phyloP scores from a whole-genome alignment of 2,113 vertebrate species.

The Menura novaehollandiae region DNA sequence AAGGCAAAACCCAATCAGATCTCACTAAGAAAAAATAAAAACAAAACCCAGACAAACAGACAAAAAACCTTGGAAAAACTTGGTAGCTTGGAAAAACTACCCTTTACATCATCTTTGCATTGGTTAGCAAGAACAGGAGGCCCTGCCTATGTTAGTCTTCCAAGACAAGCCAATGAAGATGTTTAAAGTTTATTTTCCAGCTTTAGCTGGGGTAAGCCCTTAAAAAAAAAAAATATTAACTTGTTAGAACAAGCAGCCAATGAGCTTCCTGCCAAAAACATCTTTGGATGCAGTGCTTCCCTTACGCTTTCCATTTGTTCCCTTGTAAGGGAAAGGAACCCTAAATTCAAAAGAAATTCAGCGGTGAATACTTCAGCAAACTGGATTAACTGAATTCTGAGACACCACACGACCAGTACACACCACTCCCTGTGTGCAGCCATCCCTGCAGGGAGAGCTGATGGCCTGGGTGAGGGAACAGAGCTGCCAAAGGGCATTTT shows the following conservation, averaged over 20 bases:
- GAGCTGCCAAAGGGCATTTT: not conserved
- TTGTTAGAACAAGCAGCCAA: not conserved
- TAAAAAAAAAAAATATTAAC: not conserved
- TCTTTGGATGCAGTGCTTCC: not conserved
- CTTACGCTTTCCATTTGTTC: not conserved
- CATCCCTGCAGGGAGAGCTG: not conserved
- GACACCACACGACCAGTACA: not conserved
- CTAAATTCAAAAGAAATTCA: not conserved
- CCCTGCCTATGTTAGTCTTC: not conserved
- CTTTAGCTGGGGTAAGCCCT: not conserved
- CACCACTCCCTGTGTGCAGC: not conserved
- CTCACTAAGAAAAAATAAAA: not conserved
- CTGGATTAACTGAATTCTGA: not conserved
- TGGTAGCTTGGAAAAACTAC: not conserved
- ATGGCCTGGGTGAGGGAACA: not conserved
- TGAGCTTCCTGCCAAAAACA: not conserved
- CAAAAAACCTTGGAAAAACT: not conserved
- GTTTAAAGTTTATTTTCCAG: not conserved
- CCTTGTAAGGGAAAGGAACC: constrained; percentile 29
- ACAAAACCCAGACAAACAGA: not conserved
- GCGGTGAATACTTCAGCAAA: not conserved
- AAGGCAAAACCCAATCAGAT: not conserved
- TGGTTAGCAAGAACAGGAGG: not conserved
- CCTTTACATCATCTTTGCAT: not conserved
- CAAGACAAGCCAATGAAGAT: not conserved